A percentile compares a stretch with the other conserved stretches of the same genome.
phyloP scores from a whole-genome alignment of 2,797 vertebrate species.

The Anguilla marmorata region DNA sequence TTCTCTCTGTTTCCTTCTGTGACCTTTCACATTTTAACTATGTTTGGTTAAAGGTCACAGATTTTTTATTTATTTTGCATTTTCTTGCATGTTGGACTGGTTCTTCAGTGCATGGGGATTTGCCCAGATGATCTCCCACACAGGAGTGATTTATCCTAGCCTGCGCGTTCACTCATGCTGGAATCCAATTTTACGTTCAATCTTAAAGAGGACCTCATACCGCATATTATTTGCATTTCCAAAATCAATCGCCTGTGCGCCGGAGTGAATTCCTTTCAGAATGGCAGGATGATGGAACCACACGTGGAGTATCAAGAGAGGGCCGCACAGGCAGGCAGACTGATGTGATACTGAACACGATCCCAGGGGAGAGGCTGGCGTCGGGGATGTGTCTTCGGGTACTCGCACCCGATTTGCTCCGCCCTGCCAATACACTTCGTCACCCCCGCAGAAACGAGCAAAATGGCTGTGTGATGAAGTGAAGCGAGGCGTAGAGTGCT shows the following conservation, averaged over 20 bases:
- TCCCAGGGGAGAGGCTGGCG: neutral
- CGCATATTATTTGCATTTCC: neutral
- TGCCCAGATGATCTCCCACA: conserved; percentile 52
- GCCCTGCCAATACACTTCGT: neutral
- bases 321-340: neutral
- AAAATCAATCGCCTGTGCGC: neutral
- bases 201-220: neutral
- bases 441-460: neutral
- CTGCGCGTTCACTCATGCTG: neutral
- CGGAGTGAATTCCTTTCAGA: neutral
- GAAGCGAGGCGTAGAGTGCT: neutral
- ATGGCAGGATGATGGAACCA: neutral
- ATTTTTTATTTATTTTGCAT: conserved; percentile 72
- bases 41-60: conserved; percentile 76
- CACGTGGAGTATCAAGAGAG: neutral
- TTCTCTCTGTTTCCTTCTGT: conserved; percentile 38
- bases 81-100: conserved; percentile 48
- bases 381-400: neutral
- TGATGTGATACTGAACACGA: neutral
- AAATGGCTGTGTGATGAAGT: neutral
- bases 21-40: conserved; percentile 78
- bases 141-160: neutral
- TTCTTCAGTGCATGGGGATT: conserved; percentile 72
- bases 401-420: neutral
- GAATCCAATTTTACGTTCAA: neutral